Evolutionary conservation across 1,140 invertebrate species (phyloP), one percentile per base, ranked within the genome.

Genomic region (Macrobrachium rosenbergii): DNA sequence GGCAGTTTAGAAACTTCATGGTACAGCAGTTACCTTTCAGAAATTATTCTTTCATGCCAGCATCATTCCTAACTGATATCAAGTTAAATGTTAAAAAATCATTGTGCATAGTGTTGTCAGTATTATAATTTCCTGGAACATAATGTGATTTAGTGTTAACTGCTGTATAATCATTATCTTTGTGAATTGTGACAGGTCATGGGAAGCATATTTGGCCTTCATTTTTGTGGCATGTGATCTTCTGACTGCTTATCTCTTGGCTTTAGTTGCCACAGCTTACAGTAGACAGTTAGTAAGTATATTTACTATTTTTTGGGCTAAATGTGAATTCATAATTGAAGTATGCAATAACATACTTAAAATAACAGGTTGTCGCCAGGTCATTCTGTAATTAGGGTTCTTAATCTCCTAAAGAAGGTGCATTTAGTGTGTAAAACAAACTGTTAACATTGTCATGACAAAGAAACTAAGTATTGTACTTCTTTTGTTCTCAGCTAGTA

Each of bases 201-300:
- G 78, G 82, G n/a, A 82, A 59, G 58, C 19, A 43, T 88, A 85
- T 58, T 83, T 85, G n/a, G 72, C 82, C 28, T 82, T 95, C 0
- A 90, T 96, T 62, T 97, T 97, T 92, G 94, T 97, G 67, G 72
- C 94, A 1, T 92, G 94, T 83, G 97, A 98, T 93, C 89, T 97
- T 12, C 80, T 95, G 5, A 97, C 96, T 73, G 96, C 95, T 5
- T 91, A 94, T 85, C 92, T 96, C 21, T 92, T 98, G 8, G 95
- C 95, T 91, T 91, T 93, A 84, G 94, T 95, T 72, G 94, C 95
- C 2, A 93, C 93, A 88, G 92, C 93, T 82, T 97, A 96, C 91
- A 93, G 95, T 14, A 90, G 91, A 75, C 92, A 94, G 89, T 89
- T 94, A 91, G 94, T 95, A 91, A 92, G 92, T 93, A 88, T 82